Base-by-base conservation (phyloP, 2,888 invertebrate species). In the Eupeodes luniger region DNA sequence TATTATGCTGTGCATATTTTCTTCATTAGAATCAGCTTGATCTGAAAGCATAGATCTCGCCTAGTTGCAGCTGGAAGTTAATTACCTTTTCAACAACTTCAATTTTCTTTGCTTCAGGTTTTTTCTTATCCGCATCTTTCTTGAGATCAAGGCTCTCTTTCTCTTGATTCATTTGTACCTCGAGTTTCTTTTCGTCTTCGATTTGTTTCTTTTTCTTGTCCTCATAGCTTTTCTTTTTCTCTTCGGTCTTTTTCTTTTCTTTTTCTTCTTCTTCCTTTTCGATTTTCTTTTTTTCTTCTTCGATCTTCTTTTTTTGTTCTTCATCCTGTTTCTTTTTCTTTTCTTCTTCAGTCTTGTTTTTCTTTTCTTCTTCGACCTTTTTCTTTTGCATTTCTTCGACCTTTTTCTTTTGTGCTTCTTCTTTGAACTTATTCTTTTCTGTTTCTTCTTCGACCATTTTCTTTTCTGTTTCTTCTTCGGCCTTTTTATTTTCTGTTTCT, bases 361-460 rank as follows among this genome's bases (percentile, higher is more conserved):
- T 87, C 49, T 79, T 75, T 53, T 81, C 81, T 69, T 81, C 79
- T 2, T 49, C 49, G 16, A 51, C 70, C n/a, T 90, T 85, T 27
- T 27, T 27, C 27, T 27, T 27, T 27, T 91, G 91, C 61, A 90
- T 85, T 91, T 94, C 94, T 87, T 94, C 93, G 91, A 94, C 93
- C 51, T 91, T 91, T 85, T 94, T 94, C 90, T 95, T 95, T 90
- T 95, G 95, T 9, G 27, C 27, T 47, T 76, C 80, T 85, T 94
- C 94, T 90, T 94, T 94, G 19, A 94, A 91, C 91, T 94, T 94
- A 90, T 95, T 95, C 27, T 95, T 94, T 92, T 94, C 94, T 91
- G 89, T 81, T 91, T 70, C 16, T 61, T 89, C 79, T 90, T 90
- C 91, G 91, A 94, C 93, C 51, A 91, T 91, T 85, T 94, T 94